A percentile compares a stretch with the other conserved stretches of the same genome.
phyloP scores from a whole-genome alignment of 2,113 vertebrate genomes.

The Engraulis encrasicolus region DNA sequence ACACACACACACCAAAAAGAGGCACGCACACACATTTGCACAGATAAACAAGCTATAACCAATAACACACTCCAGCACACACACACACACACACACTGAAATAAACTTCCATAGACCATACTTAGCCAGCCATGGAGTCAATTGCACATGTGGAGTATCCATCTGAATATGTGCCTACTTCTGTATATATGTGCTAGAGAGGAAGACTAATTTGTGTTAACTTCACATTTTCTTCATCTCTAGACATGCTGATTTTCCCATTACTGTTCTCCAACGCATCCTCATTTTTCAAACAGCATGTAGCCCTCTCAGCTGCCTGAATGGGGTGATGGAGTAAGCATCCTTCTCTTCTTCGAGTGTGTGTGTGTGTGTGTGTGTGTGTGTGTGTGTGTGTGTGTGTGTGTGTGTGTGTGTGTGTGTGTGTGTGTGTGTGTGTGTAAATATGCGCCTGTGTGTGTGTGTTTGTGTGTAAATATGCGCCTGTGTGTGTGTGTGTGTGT shows the following conservation, averaged over 20 bases:
- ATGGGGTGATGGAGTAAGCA: background rate
- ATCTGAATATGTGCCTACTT: background rate
- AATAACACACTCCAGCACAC: background rate
- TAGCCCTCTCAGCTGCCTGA: conserved; percentile 2
- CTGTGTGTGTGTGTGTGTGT: background rate
- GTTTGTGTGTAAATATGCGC: too few relatives aligned
- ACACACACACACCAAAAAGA: background rate
- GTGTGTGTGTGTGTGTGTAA: background rate
- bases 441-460: background rate
- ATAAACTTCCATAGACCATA: background rate
- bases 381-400: background rate
- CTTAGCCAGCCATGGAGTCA: background rate
- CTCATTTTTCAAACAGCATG: background rate
- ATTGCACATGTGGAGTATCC: background rate
- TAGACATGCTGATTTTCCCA: background rate
- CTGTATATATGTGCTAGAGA: background rate
- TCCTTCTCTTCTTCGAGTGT: background rate
- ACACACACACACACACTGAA: background rate
- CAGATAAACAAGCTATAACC: background rate
- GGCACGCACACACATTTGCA: background rate
- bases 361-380: background rate
- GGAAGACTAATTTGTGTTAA: too few relatives aligned
- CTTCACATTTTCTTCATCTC: background rate
- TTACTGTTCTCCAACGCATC: background rate
- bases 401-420: background rate